These are phyloP conservation scores for Drosophila grimshawi DNA, from an alignment of 1,140 invertebrate species.

Conservation along the genomic window DNA sequence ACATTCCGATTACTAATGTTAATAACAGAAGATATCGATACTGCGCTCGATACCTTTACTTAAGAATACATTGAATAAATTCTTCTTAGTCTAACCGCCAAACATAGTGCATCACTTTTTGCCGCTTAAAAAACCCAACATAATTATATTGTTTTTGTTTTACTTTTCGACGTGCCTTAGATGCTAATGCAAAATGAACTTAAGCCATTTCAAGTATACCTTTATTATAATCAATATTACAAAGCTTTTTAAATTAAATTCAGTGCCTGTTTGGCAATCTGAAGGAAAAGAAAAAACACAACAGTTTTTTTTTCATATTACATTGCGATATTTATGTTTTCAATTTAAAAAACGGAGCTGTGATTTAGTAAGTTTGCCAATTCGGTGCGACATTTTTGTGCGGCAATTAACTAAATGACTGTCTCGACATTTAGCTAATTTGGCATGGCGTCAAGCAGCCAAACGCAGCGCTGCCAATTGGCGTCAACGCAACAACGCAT, in stretches of 20 bases:
- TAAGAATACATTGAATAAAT: too few species aligned
- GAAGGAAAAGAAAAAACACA: background rate
- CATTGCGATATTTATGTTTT: slow-evolving; percentile 53
- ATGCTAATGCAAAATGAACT: background rate
- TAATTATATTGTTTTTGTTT: too few species aligned
- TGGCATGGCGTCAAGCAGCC: slow-evolving; percentile 68
- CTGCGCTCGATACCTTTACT: too few species aligned
- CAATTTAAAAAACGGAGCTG: slow-evolving; percentile 50
- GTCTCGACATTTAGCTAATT: slow-evolving; percentile 73
- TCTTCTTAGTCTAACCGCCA: too few species aligned
- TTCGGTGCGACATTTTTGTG: slow-evolving; percentile 36
- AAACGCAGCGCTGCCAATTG: slow-evolving; percentile 33
- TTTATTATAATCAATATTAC: slow-evolving; percentile 18
- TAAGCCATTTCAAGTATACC: background rate
- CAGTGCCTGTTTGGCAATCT: background rate
- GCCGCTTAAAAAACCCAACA: too few species aligned
- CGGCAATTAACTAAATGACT: slow-evolving; percentile 76
- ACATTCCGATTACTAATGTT: too few species aligned
- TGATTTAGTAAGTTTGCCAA: slow-evolving; percentile 39
- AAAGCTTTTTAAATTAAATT: slow-evolving; percentile 15
- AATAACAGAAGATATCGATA: too few species aligned
- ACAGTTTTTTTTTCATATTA: slow-evolving; percentile 19
- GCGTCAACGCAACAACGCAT: slow-evolving; percentile 30
- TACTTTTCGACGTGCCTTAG: too few species aligned
- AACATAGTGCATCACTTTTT: too few species aligned